phyloP scores from a whole-genome alignment of 2,113 vertebrate species.

The Zapus hudsonius region DNA sequence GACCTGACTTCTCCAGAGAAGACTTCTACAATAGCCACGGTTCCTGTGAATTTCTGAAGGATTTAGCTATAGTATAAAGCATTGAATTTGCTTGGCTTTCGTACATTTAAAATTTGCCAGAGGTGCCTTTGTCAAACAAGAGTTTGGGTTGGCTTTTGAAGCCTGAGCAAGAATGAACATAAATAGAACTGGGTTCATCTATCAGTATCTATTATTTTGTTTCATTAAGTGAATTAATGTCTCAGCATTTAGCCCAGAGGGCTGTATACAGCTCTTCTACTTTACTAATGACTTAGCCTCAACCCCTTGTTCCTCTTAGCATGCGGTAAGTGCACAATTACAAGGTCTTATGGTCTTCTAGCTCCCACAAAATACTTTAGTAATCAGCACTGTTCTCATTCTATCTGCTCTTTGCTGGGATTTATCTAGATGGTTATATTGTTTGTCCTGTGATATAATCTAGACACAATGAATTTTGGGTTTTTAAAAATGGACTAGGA shows the following conservation, averaged over 20 bases:
- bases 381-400: slow-evolving; percentile 12
- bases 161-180: slow-evolving; percentile 27
- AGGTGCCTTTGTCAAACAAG: slow-evolving; percentile 48
- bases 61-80: slow-evolving; percentile 19
- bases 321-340: slow-evolving; percentile 5
- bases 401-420: not conserved
- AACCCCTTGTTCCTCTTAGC: not conserved
- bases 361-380: slow-evolving; percentile 20
- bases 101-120: slow-evolving; percentile 47
- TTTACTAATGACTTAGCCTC: slow-evolving; percentile 53
- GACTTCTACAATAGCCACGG: not conserved
- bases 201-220: slow-evolving; percentile 49
- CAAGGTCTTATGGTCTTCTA: not conserved
- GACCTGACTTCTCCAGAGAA: not conserved
- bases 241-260: slow-evolving; percentile 42
- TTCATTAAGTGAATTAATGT: slow-evolving; percentile 62
- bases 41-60: slow-evolving; percentile 1
- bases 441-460: not conserved
- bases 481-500: not conserved
- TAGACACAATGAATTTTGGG: not conserved
- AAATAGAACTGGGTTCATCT: slow-evolving; percentile 49
- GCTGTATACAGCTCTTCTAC: slow-evolving; percentile 12
- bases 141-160: slow-evolving; percentile 48
- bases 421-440: not conserved
- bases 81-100: slow-evolving; percentile 41